Conservation (phyloP, 2,888 invertebrate species). For the Agrilus mali region DNA sequence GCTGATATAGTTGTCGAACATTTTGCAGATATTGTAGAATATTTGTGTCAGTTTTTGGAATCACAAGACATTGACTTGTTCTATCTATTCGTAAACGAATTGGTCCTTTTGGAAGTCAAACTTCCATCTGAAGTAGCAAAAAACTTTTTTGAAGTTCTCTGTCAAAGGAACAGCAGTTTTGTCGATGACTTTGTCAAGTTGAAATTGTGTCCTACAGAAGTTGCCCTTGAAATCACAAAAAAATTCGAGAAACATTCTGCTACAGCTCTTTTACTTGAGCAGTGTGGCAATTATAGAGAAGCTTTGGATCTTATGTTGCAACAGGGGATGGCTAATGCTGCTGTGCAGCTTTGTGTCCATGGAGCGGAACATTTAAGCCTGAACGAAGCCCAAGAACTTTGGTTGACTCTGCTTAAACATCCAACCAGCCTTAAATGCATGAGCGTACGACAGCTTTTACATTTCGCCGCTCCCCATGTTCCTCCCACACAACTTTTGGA, state of each 20-base stretch:
- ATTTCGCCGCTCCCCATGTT: slow-evolving; percentile 42
- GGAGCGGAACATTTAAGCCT: slow-evolving; percentile 34
- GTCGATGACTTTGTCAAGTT: slow-evolving; percentile 41
- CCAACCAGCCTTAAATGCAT: slow-evolving; percentile 32
- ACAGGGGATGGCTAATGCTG: slow-evolving; percentile 26
- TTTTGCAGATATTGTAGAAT: slow-evolving; percentile 35
- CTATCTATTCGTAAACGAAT: slow-evolving; percentile 46
- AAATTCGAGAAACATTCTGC: slow-evolving; percentile 49
- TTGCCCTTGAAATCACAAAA: slow-evolving; percentile 50
- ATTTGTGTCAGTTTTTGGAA: slow-evolving; percentile 35
- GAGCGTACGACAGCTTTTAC: slow-evolving; percentile 35
- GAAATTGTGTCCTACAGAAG: slow-evolving; percentile 48
- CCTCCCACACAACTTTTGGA: slow-evolving; percentile 45
- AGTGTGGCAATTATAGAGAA: slow-evolving; percentile 57
- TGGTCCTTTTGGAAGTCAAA: slow-evolving; percentile 31
- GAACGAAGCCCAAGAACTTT: slow-evolving; percentile 36
- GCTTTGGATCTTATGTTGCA: slow-evolving; percentile 53
- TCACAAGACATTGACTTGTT: slow-evolving; percentile 30
- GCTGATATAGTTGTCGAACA: slow-evolving; percentile 48
- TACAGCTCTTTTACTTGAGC: slow-evolving; percentile 61
- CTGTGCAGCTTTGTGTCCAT: slow-evolving; percentile 33
- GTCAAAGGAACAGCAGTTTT: slow-evolving; percentile 39
- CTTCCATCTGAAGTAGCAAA: slow-evolving; percentile 41
- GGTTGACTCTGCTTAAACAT: slow-evolving; percentile 38
- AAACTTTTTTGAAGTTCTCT: slow-evolving; percentile 49